A percentile compares a stretch with the other conserved stretches of the same genome.
Conservation (phyloP, 2,888 invertebrate species). For the Zeuzera pyrina region DNA sequence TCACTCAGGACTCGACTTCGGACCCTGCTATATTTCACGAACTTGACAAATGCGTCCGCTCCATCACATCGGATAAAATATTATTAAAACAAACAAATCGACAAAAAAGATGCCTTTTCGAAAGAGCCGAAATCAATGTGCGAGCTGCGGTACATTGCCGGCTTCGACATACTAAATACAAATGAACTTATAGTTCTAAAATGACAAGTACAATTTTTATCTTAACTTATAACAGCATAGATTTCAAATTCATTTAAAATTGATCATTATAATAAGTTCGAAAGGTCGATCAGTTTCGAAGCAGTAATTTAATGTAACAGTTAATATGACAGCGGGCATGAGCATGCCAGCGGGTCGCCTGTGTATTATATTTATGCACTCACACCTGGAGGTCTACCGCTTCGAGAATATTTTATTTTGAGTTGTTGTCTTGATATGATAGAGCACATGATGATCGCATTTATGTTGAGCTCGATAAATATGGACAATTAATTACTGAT, state of each 20-base stretch:
- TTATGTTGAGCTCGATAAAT: constrained; percentile 61
- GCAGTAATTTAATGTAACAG: constrained; percentile 73
- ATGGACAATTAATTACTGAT: constrained; percentile 65
- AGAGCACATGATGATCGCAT: constrained; percentile 51
- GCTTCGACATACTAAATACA: constrained; percentile 17
- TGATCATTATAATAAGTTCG: constrained; percentile 42
- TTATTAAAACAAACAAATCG: constrained; percentile 72
- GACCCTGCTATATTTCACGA: constrained; percentile 50
- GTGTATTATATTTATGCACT: constrained; percentile 68
- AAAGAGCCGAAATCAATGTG: constrained; percentile 72
- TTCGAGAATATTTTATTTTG: constrained; percentile 55
- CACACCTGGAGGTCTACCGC: constrained; percentile 67
- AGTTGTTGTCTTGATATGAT: constrained; percentile 55
- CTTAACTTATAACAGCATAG: not conserved
- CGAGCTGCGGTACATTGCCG: constrained; percentile 57
- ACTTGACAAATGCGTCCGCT: constrained; percentile 68
- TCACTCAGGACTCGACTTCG: constrained; percentile 37
- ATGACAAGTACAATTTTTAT: not conserved
- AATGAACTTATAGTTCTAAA: constrained; percentile 21
- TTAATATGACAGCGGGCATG: constrained; percentile 72
- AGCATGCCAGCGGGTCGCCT: constrained; percentile 68
- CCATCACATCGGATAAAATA: constrained; percentile 71
- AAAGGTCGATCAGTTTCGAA: constrained; percentile 53
- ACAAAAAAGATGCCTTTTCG: constrained; percentile 67
- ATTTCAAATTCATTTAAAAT: not conserved